phyloP scores from a whole-genome alignment of 2,113 vertebrate genomes.

The Polyodon spathula region DNA sequence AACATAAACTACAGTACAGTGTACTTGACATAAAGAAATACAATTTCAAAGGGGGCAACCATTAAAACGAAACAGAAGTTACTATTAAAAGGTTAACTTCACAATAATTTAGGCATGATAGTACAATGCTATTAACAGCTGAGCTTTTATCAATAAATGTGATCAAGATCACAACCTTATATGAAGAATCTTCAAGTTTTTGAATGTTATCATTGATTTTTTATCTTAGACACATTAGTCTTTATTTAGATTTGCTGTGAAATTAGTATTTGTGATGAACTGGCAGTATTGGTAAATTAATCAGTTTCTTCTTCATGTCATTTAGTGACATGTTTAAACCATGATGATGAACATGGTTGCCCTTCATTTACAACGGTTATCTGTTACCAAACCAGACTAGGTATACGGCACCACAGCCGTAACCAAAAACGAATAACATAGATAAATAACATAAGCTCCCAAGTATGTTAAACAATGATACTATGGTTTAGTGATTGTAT shows the following conservation, averaged over 20 bases:
- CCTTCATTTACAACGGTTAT: too few species aligned
- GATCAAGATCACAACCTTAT: neutral
- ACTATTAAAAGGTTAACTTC: neutral
- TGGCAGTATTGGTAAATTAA: neutral
- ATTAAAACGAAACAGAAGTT: neutral
- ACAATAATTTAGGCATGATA: neutral
- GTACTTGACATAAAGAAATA: too few species aligned
- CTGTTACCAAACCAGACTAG: too few species aligned
- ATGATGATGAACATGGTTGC: too few species aligned
- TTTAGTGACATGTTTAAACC: too few species aligned
- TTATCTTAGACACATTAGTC: neutral
- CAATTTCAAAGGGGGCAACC: neutral
- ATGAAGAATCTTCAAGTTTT: neutral
- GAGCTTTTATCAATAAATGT: neutral
- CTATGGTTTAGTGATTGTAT: too few species aligned
- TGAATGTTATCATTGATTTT: neutral
- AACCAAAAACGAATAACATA: too few species aligned
- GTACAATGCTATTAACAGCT: neutral
- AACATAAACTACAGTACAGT: too few species aligned
- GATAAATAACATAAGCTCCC: too few species aligned
- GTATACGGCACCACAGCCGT: too few species aligned
- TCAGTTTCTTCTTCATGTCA: neutral
- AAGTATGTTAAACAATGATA: too few species aligned
- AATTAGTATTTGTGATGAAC: neutral
- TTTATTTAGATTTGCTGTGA: neutral